Percentiles rank a stretch among this genome's conserved stretches.
Evolutionary conservation across 2,113 vertebrate species (phyloP).

Genomic region (Psephotus haematonotus): DNA sequence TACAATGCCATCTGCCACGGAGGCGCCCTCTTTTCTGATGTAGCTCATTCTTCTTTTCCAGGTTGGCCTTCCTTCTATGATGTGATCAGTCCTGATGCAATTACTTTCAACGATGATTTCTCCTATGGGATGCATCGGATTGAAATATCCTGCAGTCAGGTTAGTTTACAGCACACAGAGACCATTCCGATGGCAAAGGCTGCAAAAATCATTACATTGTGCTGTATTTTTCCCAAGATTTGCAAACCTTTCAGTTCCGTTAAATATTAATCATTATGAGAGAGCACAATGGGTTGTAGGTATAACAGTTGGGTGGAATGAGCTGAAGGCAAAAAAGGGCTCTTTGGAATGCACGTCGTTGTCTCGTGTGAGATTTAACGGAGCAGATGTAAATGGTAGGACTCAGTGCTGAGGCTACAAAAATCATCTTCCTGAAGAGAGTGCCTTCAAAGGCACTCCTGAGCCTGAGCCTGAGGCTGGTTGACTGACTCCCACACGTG

Average conservation of each 20-base stretch:
- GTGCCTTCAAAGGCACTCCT: conserved; percentile 31
- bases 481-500: neutral
- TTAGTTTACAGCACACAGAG: conserved; percentile 65
- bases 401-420: neutral
- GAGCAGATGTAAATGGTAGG: conserved; percentile 28
- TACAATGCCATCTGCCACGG: neutral
- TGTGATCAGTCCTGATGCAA: conserved; percentile 81
- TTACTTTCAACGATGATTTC: conserved; percentile 85
- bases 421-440: conserved; percentile 17
- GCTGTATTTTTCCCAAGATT: neutral
- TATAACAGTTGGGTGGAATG: neutral
- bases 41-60: conserved; percentile 51
- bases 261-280: conserved; percentile 30
- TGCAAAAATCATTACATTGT: neutral
- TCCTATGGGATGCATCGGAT: conserved; percentile 93
- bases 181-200: neutral
- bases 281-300: neutral
- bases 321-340: conserved; percentile 45
- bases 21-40: neutral
- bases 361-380: conserved; percentile 40
- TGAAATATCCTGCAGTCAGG: conserved; percentile 93
- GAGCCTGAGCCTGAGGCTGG: conserved; percentile 5
- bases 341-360: neutral
- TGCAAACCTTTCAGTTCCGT: conserved; percentile 22
- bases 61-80: conserved; percentile 98